These are phyloP conservation scores for Cotesia congregata DNA, from an alignment of 2,888 invertebrate genomes.

Conservation along the genomic window DNA sequence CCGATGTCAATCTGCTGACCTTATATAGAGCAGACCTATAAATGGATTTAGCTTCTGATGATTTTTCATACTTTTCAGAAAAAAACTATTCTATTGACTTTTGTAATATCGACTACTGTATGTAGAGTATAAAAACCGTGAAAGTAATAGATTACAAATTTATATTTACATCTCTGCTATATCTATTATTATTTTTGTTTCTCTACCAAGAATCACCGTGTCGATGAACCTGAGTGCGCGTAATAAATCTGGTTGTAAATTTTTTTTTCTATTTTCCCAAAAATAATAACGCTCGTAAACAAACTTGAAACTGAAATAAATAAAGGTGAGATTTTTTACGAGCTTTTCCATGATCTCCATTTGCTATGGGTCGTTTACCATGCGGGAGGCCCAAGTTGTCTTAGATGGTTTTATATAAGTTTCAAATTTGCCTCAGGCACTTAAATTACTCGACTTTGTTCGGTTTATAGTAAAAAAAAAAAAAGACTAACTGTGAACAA, in stretches of 20 bases:
- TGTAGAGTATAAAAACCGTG: not conserved
- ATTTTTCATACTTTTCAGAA: conserved; percentile 11
- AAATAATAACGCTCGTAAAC: not conserved
- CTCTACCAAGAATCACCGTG: not conserved
- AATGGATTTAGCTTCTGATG: not conserved
- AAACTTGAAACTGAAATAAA: not conserved
- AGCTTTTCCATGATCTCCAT: conserved; percentile 47
- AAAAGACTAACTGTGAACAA: not conserved
- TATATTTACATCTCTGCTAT: not conserved
- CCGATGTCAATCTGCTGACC: conserved; percentile 61
- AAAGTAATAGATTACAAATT: not conserved
- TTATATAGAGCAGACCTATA: conserved; percentile 29
- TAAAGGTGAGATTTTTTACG: conserved; percentile 17
- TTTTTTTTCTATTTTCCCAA: not conserved
- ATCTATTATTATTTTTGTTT: not conserved
- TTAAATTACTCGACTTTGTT: not conserved
- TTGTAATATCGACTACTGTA: not conserved
- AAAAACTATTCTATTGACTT: not conserved
- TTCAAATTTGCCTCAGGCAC: not conserved
- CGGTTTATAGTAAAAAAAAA: not conserved
- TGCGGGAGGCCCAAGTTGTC: conserved; percentile 46
- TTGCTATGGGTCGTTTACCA: conserved; percentile 48
- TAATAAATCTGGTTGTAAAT: not conserved
- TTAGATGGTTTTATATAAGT: not conserved
- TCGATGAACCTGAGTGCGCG: not conserved